Evolutionary conservation across 1,140 invertebrate genomes (phyloP), one percentile per base, ranked within the genome.

Genomic region (Drosophila melanogaster): DNA sequence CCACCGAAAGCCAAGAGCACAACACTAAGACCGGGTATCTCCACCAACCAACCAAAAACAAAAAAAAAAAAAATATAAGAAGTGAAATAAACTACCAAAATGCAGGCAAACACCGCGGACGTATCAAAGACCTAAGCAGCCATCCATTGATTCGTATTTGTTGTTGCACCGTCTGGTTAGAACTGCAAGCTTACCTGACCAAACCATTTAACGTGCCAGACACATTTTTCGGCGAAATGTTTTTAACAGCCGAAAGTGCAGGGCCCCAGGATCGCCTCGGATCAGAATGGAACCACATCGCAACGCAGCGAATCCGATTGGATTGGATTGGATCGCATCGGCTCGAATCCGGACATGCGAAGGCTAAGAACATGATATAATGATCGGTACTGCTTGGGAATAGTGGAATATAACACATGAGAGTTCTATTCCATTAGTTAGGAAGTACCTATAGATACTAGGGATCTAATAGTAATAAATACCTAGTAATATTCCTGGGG

Each of bases 201-300:
- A 72, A 77, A 79, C 53, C 84, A 90, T 89, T 89, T 89, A 89
- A 89, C 85, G 84, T 87, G 84, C 84, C 84, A 87, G 84, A 87
- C 84, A 89, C 84, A 89, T 89, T 89, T 89, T 87, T 89, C 84
- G 84, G 84, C 84, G 84, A 89, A 89, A 85, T 79, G 72, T 85
- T 85, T 81, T 79, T 83, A 81, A 84, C 75, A 81, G 77, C 70
- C 75, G 40, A 71, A 81, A 81, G 79, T 83, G 79, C 80, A 76
- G 73, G 65, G 44, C 79, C 35, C 59, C 57, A 51, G 57, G 73
- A 62, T 71, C 57, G 59, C 22, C 49, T 40, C 35, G 46, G 37
- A 43, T 37, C 46, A 15, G 60, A 64, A 22, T 30, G 35, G 33
- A 60, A 35, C 40, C 46, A 22, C 47, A 51, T 17, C 33, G 35